Percentiles rank a stretch among this genome's conserved stretches.
Evolutionary conservation across 1,140 invertebrate genomes (phyloP).

Genomic region (Hypsibius dujardini): DNA sequence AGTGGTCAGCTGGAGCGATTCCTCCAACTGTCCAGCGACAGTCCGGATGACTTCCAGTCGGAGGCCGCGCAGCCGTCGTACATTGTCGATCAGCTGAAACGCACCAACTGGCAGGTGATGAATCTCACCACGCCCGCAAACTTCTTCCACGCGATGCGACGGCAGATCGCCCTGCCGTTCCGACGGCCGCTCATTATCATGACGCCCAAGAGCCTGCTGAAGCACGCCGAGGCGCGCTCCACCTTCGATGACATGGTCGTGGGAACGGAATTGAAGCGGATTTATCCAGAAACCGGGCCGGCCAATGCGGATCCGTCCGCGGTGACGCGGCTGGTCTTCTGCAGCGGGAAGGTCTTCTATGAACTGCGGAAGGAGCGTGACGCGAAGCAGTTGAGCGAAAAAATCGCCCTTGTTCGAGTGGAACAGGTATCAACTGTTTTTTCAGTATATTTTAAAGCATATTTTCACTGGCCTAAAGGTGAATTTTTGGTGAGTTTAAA

Average conservation of each 20-base stretch:
- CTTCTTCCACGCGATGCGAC: slow-evolving; percentile 80
- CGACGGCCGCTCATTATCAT: slow-evolving; percentile 37
- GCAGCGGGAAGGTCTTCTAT: slow-evolving; percentile 40
- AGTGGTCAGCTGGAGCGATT: slow-evolving; percentile 85
- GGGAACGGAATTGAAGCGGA: slow-evolving; percentile 27
- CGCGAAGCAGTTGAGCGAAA: slow-evolving; percentile 29
- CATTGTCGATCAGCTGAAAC: slow-evolving; percentile 83
- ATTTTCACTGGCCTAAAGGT: too few relatives aligned
- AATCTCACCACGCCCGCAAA: slow-evolving; percentile 93
- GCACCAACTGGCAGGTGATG: slow-evolving; percentile 73
- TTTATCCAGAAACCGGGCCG: slow-evolving; percentile 30
- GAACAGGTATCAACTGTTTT: slow-evolving; percentile 34
- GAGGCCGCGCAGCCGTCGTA: slow-evolving; percentile 33
- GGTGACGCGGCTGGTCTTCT: slow-evolving; percentile 35
- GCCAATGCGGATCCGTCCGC: slow-evolving; percentile 27
- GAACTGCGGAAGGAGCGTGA: slow-evolving; percentile 36
- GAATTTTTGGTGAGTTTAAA: too few relatives aligned
- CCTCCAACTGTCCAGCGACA: slow-evolving; percentile 87
- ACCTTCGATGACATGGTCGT: slow-evolving; percentile 36
- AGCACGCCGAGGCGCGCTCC: slow-evolving; percentile 37
- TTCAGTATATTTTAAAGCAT: too few relatives aligned
- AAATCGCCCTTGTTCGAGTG: slow-evolving; percentile 36
- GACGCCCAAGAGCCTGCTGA: slow-evolving; percentile 38
- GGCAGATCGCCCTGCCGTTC: slow-evolving; percentile 86
- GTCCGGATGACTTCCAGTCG: slow-evolving; percentile 68